A percentile compares a stretch with the other conserved stretches of the same genome.
phyloP scores from a whole-genome alignment of 2,113 vertebrate species.

The Ictidomys tridecemlineatus region DNA sequence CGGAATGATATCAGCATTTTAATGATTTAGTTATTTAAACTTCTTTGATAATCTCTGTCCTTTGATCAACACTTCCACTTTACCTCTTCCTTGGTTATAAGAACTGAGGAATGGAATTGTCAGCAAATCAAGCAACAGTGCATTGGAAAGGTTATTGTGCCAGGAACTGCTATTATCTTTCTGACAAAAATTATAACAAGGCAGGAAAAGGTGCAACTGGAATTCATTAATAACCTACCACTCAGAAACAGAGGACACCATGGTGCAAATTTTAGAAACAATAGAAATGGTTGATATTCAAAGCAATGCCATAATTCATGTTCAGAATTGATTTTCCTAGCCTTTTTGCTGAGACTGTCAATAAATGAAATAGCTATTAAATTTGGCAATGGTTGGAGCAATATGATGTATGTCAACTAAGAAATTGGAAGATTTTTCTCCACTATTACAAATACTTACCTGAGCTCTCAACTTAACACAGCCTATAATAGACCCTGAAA shows the following conservation, averaged over 20 bases:
- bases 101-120: constrained; percentile 36
- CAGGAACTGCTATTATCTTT: constrained; percentile 72
- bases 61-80: constrained; percentile 37
- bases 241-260: constrained; percentile 57
- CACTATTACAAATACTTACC: neutral
- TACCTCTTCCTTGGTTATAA: constrained; percentile 22
- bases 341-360: constrained; percentile 72
- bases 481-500: neutral
- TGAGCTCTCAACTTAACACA: constrained; percentile 7
- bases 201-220: constrained; percentile 42
- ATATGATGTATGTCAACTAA: constrained; percentile 47
- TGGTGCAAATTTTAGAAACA: constrained; percentile 65
- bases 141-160: constrained; percentile 63
- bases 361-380: constrained; percentile 71
- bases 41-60: constrained; percentile 68
- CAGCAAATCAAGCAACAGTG: constrained; percentile 70
- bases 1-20: constrained; percentile 45
- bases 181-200: constrained; percentile 77
- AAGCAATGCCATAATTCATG: constrained; percentile 69
- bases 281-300: constrained; percentile 63
- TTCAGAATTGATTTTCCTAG: constrained; percentile 71
- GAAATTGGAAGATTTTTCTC: constrained; percentile 52
- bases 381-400: neutral
- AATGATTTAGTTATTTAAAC: constrained; percentile 73
- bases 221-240: constrained; percentile 69